phyloP scores from a whole-genome alignment of 92 coral and sea anemone genomes.

The Hydrozoanthus gracilis region DNA sequence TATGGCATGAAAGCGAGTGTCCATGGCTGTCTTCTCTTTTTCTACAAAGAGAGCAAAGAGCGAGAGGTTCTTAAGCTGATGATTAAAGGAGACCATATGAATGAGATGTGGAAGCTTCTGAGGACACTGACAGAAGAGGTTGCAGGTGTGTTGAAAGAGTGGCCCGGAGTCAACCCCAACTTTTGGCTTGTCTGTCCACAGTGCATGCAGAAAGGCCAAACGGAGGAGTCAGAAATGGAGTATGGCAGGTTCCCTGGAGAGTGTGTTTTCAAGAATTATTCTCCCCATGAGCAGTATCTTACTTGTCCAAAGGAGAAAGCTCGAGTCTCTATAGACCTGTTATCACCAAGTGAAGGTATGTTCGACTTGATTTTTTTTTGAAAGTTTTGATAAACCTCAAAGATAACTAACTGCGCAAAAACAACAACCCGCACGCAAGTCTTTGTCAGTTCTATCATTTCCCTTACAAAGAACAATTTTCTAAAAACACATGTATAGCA shows the following conservation, averaged over 20 bases:
- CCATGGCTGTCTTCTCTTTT: conserved; percentile 37
- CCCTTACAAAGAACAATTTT: too few species aligned
- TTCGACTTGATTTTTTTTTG: neutral
- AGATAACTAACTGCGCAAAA: too few species aligned
- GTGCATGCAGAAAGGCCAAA: conserved; percentile 47
- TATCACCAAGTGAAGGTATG: conserved; percentile 48
- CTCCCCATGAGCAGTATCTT: conserved; percentile 43
- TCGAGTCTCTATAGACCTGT: conserved; percentile 31
- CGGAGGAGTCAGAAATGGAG: conserved; percentile 31
- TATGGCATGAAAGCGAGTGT: conserved; percentile 63
- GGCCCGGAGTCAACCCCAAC: conserved; percentile 71
- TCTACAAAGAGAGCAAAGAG: conserved; percentile 41
- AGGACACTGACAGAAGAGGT: conserved; percentile 47
- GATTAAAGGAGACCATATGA: conserved; percentile 53
- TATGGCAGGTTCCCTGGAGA: conserved; percentile 53
- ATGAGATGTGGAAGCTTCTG: conserved; percentile 64
- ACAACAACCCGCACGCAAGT: too few species aligned
- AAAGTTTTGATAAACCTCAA: too few species aligned
- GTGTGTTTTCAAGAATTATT: conserved; percentile 24
- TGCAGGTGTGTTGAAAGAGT: conserved; percentile 46
- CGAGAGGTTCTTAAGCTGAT: conserved; percentile 40
- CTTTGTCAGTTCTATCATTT: too few species aligned
- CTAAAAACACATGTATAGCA: too few species aligned
- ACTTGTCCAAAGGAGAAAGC: conserved; percentile 56
- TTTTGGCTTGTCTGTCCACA: conserved; percentile 75